These are phyloP conservation scores for Poeciliopsis paucimaculata DNA, from an alignment of 2,797 vertebrate genomes.

Conservation along the genomic window DNA sequence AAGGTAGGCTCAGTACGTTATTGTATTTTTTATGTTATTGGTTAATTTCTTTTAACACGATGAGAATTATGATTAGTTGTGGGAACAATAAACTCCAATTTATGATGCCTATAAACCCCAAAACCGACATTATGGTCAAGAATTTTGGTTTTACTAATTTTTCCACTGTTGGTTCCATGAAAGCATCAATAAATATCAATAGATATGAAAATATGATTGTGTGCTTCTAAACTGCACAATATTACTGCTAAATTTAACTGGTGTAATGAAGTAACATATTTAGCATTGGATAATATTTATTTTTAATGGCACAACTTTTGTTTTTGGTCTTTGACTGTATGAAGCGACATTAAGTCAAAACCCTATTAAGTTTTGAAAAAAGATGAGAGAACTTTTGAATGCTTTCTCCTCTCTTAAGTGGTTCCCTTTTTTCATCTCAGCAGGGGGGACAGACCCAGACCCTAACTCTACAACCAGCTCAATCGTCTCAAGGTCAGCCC, in stretches of 20 bases:
- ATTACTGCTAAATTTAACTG: not conserved
- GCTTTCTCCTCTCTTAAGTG: not conserved
- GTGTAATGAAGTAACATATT: not conserved
- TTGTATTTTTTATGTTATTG: not conserved
- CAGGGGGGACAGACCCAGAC: slow-evolving; percentile 90
- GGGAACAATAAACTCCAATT: not conserved
- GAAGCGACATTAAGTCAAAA: not conserved
- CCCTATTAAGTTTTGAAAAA: not conserved
- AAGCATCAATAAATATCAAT: not conserved
- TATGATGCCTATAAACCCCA: not conserved
- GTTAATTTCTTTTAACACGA: not conserved
- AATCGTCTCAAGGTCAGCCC: slow-evolving; percentile 64
- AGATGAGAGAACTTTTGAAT: not conserved
- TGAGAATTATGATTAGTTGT: not conserved
- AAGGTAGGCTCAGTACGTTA: not conserved
- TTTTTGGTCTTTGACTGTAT: not conserved
- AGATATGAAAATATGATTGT: not conserved
- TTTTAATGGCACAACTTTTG: not conserved
- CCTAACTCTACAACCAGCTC: slow-evolving; percentile 82
- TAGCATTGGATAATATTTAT: not conserved
- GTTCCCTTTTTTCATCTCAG: slow-evolving; percentile 42
- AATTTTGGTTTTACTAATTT: not conserved
- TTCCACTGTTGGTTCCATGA: not conserved
- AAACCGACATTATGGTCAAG: not conserved
- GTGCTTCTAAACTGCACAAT: not conserved